Base-by-base conservation (phyloP, 2,888 invertebrate species). In the Sturmia bella region DNA sequence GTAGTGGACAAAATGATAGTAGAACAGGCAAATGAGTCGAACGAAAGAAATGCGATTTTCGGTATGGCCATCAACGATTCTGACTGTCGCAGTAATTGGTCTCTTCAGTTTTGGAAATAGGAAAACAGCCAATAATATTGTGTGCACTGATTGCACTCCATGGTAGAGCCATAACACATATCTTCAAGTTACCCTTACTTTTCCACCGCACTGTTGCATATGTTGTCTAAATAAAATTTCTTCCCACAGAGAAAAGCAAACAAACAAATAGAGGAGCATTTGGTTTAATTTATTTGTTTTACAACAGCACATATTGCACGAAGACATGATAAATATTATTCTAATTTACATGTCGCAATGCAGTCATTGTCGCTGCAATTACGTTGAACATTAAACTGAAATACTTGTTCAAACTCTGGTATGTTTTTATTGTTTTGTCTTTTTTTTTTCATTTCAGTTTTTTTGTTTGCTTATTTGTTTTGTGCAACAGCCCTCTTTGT, bases 271-370 rank as follows among this genome's bases (percentile, higher is more conserved):
- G 6, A 27, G 3, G 6, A 27, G 1, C 24, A 19, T 32, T 54
- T 54, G 17, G 15, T 15, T 15, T 54, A 45, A 15, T 13, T 13
- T 54, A 52, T 52, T 74, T 27, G 11, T 11, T 15, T 32, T 7
- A 50, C 24, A 21, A 7, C 15, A 21, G 11, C 39, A 39, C 19
- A 37, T 39, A 15, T 27, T 43, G 45, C 17, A 61, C n/a, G 12
- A 15, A 57, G 12, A 50, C 41, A 52, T 52, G 13, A 56, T 43
- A 68, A 68, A 76, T 68, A 61, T 59, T 52, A 43, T 59, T 76
- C 50, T 52, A 70, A 80, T 45, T 45, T 69, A 56, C 39, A 59
- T 72, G 80, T 70, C 80, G 75, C 80, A 80, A 75, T 80, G 80
- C 80, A 80, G 80, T 75, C 63, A 56, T 39, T 56, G 50, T 63